Conservation (phyloP, 1,140 invertebrate genomes). For the Ips typographus region DNA sequence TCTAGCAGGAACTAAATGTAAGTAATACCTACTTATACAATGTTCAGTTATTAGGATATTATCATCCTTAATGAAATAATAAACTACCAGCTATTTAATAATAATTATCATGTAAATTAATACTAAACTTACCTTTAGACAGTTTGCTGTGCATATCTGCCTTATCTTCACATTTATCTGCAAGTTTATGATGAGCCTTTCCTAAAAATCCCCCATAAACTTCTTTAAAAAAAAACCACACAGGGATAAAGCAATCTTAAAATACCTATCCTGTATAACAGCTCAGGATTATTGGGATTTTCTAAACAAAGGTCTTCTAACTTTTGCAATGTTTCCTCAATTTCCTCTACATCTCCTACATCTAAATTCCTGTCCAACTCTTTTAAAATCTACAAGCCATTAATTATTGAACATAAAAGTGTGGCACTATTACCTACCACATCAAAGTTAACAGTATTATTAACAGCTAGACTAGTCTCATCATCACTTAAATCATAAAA, state of each 20-base stretch:
- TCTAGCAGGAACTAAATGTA: too few species aligned
- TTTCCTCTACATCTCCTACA: conserved; percentile 35
- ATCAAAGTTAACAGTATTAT: conserved; percentile 23
- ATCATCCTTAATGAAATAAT: too few species aligned
- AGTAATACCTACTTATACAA: too few species aligned
- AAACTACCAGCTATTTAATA: too few species aligned
- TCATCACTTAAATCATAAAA: conserved; percentile 51
- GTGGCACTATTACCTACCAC: conserved; percentile 18
- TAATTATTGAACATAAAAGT: not conserved
- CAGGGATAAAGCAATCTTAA: not conserved
- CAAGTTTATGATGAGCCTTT: conserved; percentile 63
- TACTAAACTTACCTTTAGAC: conserved; percentile 56
- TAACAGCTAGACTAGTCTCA: conserved; percentile 29
- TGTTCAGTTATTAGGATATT: too few species aligned
- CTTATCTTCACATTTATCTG: conserved; percentile 53
- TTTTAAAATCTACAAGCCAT: conserved; percentile 33
- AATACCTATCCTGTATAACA: conserved; percentile 56
- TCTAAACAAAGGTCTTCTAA: conserved; percentile 50
- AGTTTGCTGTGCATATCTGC: conserved; percentile 59
- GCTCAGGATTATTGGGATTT: conserved; percentile 55
- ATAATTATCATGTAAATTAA: too few species aligned
- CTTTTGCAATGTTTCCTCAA: conserved; percentile 47
- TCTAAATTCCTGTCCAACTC: conserved; percentile 48
- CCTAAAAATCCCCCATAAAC: not conserved
- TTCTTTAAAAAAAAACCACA: conserved; percentile 1